These are phyloP conservation scores for Pheosia tremula DNA, from an alignment of 2,888 invertebrate species.

Conservation along the genomic window DNA sequence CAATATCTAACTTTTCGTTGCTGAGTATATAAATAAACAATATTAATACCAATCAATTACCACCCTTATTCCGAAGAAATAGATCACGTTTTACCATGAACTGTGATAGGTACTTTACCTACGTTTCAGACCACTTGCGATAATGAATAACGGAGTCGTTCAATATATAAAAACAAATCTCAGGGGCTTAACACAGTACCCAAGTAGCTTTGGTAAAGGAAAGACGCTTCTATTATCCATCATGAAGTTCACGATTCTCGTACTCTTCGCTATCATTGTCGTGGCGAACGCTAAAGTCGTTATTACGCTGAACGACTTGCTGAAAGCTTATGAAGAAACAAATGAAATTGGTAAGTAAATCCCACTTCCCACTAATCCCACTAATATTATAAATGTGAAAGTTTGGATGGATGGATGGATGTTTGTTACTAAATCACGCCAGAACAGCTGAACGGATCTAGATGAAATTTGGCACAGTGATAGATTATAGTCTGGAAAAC, in stretches of 20 bases:
- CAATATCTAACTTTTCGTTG: too few relatives aligned
- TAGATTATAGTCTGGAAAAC: too few relatives aligned
- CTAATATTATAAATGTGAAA: too few relatives aligned
- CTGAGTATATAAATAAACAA: not conserved
- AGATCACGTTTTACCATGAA: not conserved
- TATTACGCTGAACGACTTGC: slow-evolving; percentile 1
- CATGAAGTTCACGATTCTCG: not conserved
- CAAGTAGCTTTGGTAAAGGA: not conserved
- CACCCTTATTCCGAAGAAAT: not conserved
- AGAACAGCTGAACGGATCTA: too few relatives aligned
- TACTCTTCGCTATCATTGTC: not conserved
- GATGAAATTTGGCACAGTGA: too few relatives aligned
- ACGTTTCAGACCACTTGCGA: too few relatives aligned
- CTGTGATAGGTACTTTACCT: not conserved
- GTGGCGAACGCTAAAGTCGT: not conserved
- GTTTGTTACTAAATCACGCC: too few relatives aligned
- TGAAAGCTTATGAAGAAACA: not conserved
- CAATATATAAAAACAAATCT: not conserved
- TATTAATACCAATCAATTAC: not conserved
- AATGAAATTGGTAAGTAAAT: slow-evolving; percentile 5
- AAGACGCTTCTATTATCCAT: not conserved
- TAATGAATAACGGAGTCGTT: not conserved
- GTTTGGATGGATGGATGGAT: too few relatives aligned
- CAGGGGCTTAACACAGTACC: not conserved
- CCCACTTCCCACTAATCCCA: not conserved